Evolutionary conservation across 2,113 vertebrate species (phyloP).

Genomic region (Deroptyus accipitrinus): DNA sequence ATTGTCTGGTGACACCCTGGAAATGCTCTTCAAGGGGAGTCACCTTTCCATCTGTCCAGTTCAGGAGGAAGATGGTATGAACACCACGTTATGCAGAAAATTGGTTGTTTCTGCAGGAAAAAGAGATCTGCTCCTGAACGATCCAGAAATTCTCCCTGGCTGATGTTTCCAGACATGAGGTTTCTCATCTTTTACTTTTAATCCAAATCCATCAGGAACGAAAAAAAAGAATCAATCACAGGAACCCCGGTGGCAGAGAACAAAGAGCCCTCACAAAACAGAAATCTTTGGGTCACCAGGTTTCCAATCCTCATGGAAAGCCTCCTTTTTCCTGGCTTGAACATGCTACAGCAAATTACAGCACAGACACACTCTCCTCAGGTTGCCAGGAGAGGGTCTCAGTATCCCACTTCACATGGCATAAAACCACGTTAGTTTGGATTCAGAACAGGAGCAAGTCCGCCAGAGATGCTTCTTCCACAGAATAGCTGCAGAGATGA

Average conservation of each 20-base stretch:
- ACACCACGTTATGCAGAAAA: background rate
- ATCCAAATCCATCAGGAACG: background rate
- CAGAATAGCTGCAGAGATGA: background rate
- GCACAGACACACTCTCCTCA: rapidly evolving
- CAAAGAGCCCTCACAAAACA: background rate
- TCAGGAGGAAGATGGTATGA: background rate
- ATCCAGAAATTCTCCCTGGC: background rate
- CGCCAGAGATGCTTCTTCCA: background rate
- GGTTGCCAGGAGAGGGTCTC: background rate
- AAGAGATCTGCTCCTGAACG: background rate
- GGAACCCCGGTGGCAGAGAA: background rate
- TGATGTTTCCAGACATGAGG: background rate
- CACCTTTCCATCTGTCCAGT: background rate
- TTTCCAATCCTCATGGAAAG: background rate
- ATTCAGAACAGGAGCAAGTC: background rate
- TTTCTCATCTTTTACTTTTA: background rate
- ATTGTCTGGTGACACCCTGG: background rate
- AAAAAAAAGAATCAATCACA: background rate
- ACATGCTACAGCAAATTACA: background rate
- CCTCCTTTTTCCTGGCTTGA: background rate
- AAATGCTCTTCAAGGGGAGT: rapidly evolving
- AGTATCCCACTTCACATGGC: rapidly evolving
- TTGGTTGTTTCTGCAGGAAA: background rate
- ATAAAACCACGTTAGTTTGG: rapidly evolving
- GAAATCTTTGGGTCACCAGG: background rate